Conservation (phyloP, 2,113 vertebrate species). For the Sakesphorus luctuosus region DNA sequence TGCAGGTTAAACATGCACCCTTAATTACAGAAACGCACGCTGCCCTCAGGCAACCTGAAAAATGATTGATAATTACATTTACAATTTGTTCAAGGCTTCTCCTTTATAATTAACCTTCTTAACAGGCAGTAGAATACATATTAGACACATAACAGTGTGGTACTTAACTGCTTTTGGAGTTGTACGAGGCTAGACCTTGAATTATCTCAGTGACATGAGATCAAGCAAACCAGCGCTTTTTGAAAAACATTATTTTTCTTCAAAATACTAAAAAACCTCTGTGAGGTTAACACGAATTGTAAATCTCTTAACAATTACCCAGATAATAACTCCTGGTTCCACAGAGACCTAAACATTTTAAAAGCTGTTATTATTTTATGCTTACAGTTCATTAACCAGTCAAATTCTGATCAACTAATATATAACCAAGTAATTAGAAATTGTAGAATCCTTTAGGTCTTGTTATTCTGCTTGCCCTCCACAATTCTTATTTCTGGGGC, state of each 20-base stretch:
- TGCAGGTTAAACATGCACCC: background rate
- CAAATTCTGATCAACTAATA: background rate
- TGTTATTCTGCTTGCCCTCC: background rate
- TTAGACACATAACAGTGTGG: background rate
- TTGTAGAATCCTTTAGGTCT: background rate
- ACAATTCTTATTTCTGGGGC: background rate
- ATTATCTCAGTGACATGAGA: background rate
- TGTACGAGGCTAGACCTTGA: background rate
- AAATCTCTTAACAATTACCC: background rate
- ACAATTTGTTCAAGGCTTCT: slow-evolving; percentile 29
- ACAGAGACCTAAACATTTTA: background rate
- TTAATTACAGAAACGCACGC: slow-evolving; percentile 15
- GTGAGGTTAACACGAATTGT: background rate
- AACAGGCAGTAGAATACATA: background rate
- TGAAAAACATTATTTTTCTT: background rate
- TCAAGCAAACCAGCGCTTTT: background rate
- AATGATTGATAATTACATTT: slow-evolving; percentile 16
- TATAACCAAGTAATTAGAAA: background rate
- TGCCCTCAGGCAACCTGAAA: background rate
- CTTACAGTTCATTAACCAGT: background rate
- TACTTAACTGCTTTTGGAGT: background rate
- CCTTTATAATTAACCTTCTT: slow-evolving; percentile 16
- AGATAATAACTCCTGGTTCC: background rate
- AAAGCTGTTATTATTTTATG: background rate
- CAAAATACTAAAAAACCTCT: background rate